Base-by-base conservation (phyloP, 2,888 invertebrate species). In the Eilema depressum region DNA sequence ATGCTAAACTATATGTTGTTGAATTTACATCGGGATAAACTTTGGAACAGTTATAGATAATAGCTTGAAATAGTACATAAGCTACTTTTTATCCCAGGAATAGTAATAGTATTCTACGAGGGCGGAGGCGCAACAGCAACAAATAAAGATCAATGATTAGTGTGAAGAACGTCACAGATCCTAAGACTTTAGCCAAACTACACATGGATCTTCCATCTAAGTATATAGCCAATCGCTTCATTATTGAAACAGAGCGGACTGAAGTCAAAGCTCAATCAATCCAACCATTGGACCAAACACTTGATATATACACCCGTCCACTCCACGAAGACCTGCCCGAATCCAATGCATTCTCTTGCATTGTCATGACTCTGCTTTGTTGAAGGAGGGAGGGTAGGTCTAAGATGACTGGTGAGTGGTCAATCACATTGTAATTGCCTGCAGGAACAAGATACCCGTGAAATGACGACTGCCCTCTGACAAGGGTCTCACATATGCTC, bases 351-450 rank as follows among this genome's bases (percentile, higher is more conserved):
- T 53, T 64, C 71, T 68, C 82, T 75, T 73, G 70, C 75, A 4
- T 25, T 57, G 17, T 73, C 74, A 25, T 68, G 17, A 2, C 28
- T 41, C 64, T 69, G 41, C 66, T 64, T 20, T 69, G 26, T 66
- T 30, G 28, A 68, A 67, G 70, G 70, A 75, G 68, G 80, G 70
- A 68, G 70, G 76, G 79, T 28, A 79, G 88, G 69, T 88, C 90
- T 78, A 33, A 2, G 11, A 14, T 68, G 12, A 67, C 75, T 88
- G 90, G 90, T 79, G 78, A 78, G 69, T 87, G 90, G 93, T 91
- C 93, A 91, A 92, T 93, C 93, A 92, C 91, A 89, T 88, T 91
- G 93, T 93, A 93, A 94, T 94, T 94, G 93, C 90, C 89, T 91
- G 89, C 89, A 89, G 88, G 83, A 88, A 79, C 88, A 93, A 93